phyloP scores from a whole-genome alignment of 1,140 invertebrate genomes.

The Chymomyza costata region DNA sequence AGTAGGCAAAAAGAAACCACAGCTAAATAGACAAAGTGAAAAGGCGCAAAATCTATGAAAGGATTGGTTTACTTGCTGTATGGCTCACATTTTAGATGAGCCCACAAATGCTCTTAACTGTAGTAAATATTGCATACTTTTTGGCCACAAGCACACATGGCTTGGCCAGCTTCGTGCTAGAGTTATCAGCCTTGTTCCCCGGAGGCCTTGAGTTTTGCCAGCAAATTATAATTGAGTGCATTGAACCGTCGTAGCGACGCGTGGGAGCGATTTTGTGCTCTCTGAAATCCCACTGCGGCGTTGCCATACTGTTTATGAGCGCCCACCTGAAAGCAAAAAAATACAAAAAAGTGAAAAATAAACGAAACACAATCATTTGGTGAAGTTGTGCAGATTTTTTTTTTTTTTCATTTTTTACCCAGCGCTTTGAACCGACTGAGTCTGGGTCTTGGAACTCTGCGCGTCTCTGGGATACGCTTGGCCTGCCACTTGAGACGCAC shows the following conservation, averaged over 20 bases:
- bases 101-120: constrained; percentile 62
- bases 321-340: no score
- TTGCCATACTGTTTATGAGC: no score
- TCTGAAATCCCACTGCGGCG: no score
- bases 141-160: constrained; percentile 29
- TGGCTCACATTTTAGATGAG: constrained; percentile 28
- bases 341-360: no score
- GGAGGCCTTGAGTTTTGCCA: constrained; percentile 20
- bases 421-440: no score
- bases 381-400: constrained; percentile 7
- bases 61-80: not conserved
- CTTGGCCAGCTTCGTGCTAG: constrained; percentile 26
- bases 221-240: constrained; percentile 70
- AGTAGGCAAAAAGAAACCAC: not conserved
- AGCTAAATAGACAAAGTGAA: constrained; percentile 17
- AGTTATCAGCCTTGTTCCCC: no score
- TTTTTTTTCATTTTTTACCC: no score
- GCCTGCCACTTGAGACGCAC: constrained; percentile 41
- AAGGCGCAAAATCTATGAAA: constrained; percentile 22
- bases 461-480: constrained; percentile 8
- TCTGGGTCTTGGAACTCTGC: no score
- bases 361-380: no score
- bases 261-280: no score
- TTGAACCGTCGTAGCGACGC: no score
- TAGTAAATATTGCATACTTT: constrained; percentile 53